Percentiles rank a stretch among this genome's conserved stretches.
Conservation (phyloP, 2,888 invertebrate species). For the Dasypolia templi region DNA sequence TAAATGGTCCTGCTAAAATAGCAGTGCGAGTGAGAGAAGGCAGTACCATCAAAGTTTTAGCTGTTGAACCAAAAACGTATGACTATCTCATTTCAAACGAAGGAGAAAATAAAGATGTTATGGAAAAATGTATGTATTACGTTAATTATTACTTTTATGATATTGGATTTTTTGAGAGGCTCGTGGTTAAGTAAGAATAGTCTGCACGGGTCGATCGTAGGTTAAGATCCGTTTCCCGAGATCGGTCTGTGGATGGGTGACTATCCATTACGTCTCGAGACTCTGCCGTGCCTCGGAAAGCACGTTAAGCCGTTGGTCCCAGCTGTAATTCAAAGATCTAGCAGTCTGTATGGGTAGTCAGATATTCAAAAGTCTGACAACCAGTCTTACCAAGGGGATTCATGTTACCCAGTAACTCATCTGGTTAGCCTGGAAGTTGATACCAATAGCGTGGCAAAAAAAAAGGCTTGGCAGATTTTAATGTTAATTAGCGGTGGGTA, state of each 20-base stretch:
- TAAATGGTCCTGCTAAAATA: slow-evolving; percentile 93
- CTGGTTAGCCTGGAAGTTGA: not conserved
- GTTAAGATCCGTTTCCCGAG: not conserved
- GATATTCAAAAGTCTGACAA: not conserved
- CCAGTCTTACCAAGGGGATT: not conserved
- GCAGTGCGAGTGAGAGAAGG: slow-evolving; percentile 94
- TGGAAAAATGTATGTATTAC: slow-evolving; percentile 83
- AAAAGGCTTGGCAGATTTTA: not conserved
- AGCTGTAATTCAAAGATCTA: not conserved
- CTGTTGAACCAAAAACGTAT: slow-evolving; percentile 95
- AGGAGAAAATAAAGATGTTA: slow-evolving; percentile 85
- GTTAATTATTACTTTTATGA: not conserved
- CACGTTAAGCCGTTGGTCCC: not conserved
- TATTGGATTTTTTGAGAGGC: not conserved
- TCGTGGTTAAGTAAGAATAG: not conserved
- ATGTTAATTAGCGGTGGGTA: too few relatives aligned
- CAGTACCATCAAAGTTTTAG: slow-evolving; percentile 93
- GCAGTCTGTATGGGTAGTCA: not conserved
- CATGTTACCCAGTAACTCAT: not conserved
- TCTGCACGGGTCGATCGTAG: not conserved
- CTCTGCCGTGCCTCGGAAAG: not conserved
- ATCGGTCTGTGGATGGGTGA: not conserved
- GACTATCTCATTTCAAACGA: slow-evolving; percentile 92
- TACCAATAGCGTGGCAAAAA: not conserved
- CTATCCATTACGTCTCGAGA: too few relatives aligned